phyloP scores from a whole-genome alignment of 92 coral and sea anemone species.

The Meandrina meandrites region DNA sequence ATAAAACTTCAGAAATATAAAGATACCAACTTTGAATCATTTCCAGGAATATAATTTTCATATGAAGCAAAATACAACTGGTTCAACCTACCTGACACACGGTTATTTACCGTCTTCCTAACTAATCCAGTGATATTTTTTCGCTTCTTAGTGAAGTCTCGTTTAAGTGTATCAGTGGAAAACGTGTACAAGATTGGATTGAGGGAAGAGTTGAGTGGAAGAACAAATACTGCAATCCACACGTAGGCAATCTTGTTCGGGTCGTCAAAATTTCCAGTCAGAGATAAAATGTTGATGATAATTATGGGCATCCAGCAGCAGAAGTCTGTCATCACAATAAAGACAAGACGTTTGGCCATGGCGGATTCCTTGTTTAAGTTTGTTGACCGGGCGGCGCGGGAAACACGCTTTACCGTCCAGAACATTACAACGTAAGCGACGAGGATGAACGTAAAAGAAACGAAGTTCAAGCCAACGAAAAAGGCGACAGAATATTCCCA shows the following conservation, averaged over 20 bases:
- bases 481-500: constrained; percentile 72
- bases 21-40: no score
- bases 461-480: constrained; percentile 56
- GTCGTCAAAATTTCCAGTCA: constrained; percentile 54
- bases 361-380: constrained; percentile 64
- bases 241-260: constrained; percentile 55
- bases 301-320: constrained; percentile 77
- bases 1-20: no score
- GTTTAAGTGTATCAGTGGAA: constrained; percentile 40
- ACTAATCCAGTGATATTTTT: neutral
- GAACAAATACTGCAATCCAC: constrained; percentile 72
- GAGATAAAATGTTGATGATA: constrained; percentile 52
- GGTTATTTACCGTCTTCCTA: neutral
- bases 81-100: neutral
- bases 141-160: constrained; percentile 13
- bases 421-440: constrained; percentile 63
- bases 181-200: constrained; percentile 69
- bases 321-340: constrained; percentile 66
- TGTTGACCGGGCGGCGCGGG: constrained; percentile 53
- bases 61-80: neutral
- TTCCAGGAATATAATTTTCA: no score
- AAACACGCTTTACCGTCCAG: constrained; percentile 44
- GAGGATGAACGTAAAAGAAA: constrained; percentile 59
- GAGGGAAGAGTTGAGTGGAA: constrained; percentile 65
- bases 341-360: constrained; percentile 61